Conservation (phyloP, 2,113 vertebrate genomes). For the Oryzias woworae region DNA sequence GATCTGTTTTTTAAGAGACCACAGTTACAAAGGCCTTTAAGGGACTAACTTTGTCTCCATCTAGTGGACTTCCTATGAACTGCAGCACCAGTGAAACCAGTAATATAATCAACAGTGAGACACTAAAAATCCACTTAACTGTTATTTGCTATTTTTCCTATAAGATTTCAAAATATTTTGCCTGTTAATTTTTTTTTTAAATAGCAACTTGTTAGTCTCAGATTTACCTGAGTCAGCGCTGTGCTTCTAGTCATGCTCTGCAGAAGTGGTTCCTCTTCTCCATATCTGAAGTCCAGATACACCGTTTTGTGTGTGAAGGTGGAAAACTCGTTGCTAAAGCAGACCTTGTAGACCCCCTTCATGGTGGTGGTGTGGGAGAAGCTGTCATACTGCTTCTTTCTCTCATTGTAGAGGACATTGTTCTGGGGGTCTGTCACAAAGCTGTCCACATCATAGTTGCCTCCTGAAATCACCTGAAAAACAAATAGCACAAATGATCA, state of each 20-base stretch:
- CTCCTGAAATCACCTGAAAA: slow-evolving; percentile 86
- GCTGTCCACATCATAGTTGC: slow-evolving; percentile 93
- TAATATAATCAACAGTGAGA: too few species aligned
- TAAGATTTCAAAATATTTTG: not conserved
- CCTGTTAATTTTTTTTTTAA: not conserved
- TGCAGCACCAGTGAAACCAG: too few species aligned
- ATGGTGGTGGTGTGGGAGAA: slow-evolving; percentile 78
- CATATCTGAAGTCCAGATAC: slow-evolving; percentile 87
- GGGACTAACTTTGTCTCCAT: slow-evolving; percentile 21
- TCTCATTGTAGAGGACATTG: slow-evolving; percentile 82
- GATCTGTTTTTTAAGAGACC: not conserved
- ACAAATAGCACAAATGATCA: not conserved
- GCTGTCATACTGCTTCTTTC: slow-evolving; percentile 88
- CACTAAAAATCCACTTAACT: too few species aligned
- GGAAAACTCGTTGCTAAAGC: slow-evolving; percentile 95
- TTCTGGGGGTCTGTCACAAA: slow-evolving; percentile 82
- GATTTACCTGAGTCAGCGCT: slow-evolving; percentile 86
- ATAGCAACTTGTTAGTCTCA: not conserved
- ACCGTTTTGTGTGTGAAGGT: slow-evolving; percentile 88
- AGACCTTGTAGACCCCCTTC: slow-evolving; percentile 84
- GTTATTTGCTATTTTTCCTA: too few species aligned
- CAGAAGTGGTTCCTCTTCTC: slow-evolving; percentile 80
- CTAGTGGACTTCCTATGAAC: slow-evolving; percentile 9
- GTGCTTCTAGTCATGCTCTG: slow-evolving; percentile 76
- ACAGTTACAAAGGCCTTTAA: not conserved